A percentile compares a stretch with the other conserved stretches of the same genome.
These are phyloP conservation scores for Aegypius monachus DNA, from an alignment of 2,113 vertebrate species.

Conservation along the genomic window DNA sequence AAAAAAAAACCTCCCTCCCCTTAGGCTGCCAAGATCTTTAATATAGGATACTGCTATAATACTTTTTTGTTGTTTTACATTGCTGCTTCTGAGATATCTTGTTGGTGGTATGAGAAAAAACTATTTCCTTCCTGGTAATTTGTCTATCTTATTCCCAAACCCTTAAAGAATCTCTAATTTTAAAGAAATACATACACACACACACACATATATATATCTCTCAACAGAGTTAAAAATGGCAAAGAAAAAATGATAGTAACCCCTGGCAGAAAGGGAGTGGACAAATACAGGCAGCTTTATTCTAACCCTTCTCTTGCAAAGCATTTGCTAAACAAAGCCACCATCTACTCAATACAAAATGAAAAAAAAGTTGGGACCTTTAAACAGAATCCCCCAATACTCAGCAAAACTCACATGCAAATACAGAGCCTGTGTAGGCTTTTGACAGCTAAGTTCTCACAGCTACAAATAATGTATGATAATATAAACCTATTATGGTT, in stretches of 20 bases:
- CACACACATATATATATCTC: too few relatives aligned
- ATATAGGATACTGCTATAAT: background rate
- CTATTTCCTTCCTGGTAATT: background rate
- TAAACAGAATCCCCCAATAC: background rate
- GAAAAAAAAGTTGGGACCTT: background rate
- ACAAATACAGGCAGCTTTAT: background rate
- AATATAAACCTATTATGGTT: slow-evolving; percentile 16
- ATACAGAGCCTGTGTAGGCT: slow-evolving; percentile 19
- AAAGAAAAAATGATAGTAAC: background rate
- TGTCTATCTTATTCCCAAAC: background rate
- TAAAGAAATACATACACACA: background rate
- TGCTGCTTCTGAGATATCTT: background rate
- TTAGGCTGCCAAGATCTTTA: background rate
- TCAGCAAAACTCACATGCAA: slow-evolving; percentile 16
- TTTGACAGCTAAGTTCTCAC: slow-evolving; percentile 14
- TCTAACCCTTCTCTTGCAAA: background rate
- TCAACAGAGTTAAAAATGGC: background rate
- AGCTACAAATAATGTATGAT: slow-evolving; percentile 40
- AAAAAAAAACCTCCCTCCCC: background rate
- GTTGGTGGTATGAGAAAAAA: background rate
- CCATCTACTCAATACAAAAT: background rate
- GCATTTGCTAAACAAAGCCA: slow-evolving; percentile 1
- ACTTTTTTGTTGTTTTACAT: background rate
- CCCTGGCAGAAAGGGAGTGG: background rate
- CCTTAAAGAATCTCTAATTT: background rate